A percentile compares a stretch with the other conserved stretches of the same genome.
Evolutionary conservation across 1,140 invertebrate species (phyloP).

Genomic region (Hylaeus anthracinus): DNA sequence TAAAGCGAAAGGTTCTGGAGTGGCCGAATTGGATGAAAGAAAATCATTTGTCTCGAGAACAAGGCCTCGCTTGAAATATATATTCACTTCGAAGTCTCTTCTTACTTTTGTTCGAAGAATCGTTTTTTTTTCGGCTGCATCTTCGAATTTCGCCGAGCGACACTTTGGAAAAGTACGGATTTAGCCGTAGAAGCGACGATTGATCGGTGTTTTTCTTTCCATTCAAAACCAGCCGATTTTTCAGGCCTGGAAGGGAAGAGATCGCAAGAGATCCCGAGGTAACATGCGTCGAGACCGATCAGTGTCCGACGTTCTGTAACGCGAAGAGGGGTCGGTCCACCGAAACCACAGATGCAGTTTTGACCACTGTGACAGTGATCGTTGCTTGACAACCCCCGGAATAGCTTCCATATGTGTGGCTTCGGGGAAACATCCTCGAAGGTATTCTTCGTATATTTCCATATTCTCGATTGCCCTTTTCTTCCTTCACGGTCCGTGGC

Average conservation of each 20-base stretch:
- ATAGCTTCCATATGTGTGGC: conserved; percentile 49
- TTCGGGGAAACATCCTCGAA: conserved; percentile 37
- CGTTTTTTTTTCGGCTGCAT: too few relatives aligned
- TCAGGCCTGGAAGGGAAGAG: not conserved
- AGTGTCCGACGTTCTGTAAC: conserved; percentile 63
- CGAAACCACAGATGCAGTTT: conserved; percentile 64
- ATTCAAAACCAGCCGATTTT: not conserved
- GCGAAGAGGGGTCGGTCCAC: conserved; percentile 53
- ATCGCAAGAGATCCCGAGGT: conserved; percentile 15
- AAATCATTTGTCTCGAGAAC: too few relatives aligned
- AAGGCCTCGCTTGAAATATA: too few relatives aligned
- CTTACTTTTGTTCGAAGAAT: too few relatives aligned
- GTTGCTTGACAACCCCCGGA: conserved; percentile 39
- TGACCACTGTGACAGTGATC: conserved; percentile 60
- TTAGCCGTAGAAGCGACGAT: not conserved
- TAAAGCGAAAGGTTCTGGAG: too few relatives aligned
- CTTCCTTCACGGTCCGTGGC: not conserved
- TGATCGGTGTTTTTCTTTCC: not conserved
- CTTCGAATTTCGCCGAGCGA: too few relatives aligned
- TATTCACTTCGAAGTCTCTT: too few relatives aligned
- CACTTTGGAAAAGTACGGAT: not conserved
- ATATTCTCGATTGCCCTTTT: conserved; percentile 29
- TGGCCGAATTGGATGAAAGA: too few relatives aligned
- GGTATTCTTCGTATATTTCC: conserved; percentile 58
- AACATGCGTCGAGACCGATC: conserved; percentile 41